Conservation (phyloP, 2,113 vertebrate genomes). For the Fulica atra region DNA sequence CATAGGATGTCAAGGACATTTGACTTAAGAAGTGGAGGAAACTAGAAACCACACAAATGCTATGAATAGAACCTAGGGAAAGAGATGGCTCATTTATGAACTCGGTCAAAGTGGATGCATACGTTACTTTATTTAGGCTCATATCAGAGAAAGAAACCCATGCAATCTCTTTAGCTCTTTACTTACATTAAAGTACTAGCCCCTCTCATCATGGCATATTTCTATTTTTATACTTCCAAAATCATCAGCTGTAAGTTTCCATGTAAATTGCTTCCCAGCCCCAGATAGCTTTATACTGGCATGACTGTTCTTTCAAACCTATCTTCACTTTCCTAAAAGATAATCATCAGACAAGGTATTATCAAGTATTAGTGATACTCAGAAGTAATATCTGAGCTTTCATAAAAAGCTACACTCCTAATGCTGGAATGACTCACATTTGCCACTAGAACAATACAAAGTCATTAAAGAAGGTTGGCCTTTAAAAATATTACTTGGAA, state of each 20-base stretch:
- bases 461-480: not conserved
- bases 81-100: conserved; percentile 50
- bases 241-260: not conserved
- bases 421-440: conserved; percentile 16
- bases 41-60: conserved; percentile 68
- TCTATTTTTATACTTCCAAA: not conserved
- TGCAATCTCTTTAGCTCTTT: not conserved
- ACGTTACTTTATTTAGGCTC: conserved; percentile 73
- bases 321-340: not conserved
- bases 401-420: not conserved
- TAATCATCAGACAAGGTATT: not conserved
- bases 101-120: conserved; percentile 65
- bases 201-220: not conserved
- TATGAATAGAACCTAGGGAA: conserved; percentile 72
- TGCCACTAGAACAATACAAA: conserved; percentile 22
- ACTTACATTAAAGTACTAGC: not conserved
- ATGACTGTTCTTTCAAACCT: not conserved
- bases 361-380: not conserved
- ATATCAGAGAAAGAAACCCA: conserved; percentile 52
- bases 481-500: conserved; percentile 26
- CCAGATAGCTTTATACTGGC: not conserved
- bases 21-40: conserved; percentile 56
- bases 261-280: not conserved
- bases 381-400: not conserved
- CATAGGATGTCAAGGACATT: conserved; percentile 50